Percentiles rank a stretch among this genome's conserved stretches.
Conservation (phyloP, 1,140 invertebrate species). For the Ostrea edulis region DNA sequence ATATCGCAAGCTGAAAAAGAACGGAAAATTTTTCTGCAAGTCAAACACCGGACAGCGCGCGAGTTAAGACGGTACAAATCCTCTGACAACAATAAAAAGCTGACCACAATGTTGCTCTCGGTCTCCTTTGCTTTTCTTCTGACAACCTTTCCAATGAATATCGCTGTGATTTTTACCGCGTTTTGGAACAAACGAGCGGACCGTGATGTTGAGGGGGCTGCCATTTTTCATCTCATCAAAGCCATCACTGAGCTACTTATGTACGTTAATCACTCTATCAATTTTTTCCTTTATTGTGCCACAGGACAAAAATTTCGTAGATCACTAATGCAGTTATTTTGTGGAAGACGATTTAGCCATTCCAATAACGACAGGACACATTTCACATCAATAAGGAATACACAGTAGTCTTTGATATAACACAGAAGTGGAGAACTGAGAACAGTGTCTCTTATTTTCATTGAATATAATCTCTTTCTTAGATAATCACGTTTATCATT, state of each 20-base stretch:
- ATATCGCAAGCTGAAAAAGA: slow-evolving; percentile 54
- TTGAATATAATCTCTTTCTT: too few species aligned
- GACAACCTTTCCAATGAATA: slow-evolving; percentile 75
- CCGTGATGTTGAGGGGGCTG: slow-evolving; percentile 45
- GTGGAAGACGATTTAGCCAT: not conserved
- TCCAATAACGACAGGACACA: not conserved
- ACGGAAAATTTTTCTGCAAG: slow-evolving; percentile 44
- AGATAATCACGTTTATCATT: too few species aligned
- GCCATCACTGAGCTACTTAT: slow-evolving; percentile 72
- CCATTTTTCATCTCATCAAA: slow-evolving; percentile 55
- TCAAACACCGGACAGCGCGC: slow-evolving; percentile 9
- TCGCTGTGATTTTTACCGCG: slow-evolving; percentile 65
- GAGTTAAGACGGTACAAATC: slow-evolving; percentile 26
- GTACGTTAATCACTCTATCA: slow-evolving; percentile 78
- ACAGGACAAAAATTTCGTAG: slow-evolving; percentile 75
- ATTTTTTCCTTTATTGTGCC: slow-evolving; percentile 78
- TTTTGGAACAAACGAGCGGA: slow-evolving; percentile 62
- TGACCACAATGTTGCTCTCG: slow-evolving; percentile 75
- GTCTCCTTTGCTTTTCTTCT: slow-evolving; percentile 76
- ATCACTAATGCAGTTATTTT: not conserved
- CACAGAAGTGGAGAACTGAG: not conserved
- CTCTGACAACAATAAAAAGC: slow-evolving; percentile 46
- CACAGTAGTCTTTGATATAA: not conserved
- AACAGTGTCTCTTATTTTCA: not conserved
- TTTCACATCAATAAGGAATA: not conserved